Evolutionary conservation across 2,888 invertebrate species (phyloP).

Genomic region (Tethea ocularis): DNA sequence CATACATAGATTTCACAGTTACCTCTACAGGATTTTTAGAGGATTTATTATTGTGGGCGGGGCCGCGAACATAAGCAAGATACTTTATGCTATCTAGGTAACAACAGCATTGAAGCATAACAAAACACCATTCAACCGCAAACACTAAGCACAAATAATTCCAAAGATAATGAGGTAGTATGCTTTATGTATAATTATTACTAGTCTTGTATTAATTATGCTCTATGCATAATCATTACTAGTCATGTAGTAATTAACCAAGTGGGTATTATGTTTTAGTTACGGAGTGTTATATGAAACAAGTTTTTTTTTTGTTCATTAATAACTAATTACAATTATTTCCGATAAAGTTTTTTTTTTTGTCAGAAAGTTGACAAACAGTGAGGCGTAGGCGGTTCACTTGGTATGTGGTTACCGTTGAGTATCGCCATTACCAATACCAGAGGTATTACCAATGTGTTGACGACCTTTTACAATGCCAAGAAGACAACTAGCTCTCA

Average conservation of each 20-base stretch:
- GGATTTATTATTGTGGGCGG: too few relatives aligned
- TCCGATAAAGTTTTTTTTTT: background rate
- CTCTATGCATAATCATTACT: background rate
- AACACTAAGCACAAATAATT: background rate
- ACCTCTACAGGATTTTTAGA: too few relatives aligned
- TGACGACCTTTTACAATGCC: too few relatives aligned
- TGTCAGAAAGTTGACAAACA: too few relatives aligned
- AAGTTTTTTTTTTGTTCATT: background rate
- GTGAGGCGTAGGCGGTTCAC: too few relatives aligned
- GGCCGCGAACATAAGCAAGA: too few relatives aligned
- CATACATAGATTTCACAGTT: too few relatives aligned
- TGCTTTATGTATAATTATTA: background rate
- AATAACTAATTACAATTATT: background rate
- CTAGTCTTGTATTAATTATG: background rate
- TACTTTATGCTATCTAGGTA: too few relatives aligned
- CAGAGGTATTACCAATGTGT: too few relatives aligned
- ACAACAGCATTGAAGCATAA: background rate
- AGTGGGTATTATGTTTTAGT: background rate
- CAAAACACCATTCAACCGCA: background rate
- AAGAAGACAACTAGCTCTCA: too few relatives aligned
- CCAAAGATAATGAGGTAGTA: background rate
- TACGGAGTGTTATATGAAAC: background rate
- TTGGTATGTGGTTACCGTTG: too few relatives aligned
- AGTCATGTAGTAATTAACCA: background rate
- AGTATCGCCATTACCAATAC: too few relatives aligned